Conservation (phyloP, 2,888 invertebrate genomes). For the Scaptomyza tumidula region DNA sequence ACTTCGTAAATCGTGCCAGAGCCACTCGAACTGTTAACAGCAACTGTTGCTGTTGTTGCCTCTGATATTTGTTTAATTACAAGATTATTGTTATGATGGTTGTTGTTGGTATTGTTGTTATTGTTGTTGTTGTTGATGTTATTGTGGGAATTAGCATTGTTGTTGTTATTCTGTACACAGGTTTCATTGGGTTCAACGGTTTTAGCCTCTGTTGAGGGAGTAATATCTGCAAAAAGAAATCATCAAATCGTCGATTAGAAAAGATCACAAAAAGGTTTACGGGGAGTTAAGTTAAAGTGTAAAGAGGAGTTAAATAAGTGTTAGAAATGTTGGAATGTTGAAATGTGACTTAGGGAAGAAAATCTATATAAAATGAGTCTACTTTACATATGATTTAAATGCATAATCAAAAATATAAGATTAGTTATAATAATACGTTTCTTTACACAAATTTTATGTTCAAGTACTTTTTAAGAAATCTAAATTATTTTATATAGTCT, state of each 20-base stretch:
- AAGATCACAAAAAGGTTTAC: neutral
- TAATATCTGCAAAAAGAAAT: conserved; percentile 62
- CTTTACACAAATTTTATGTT: no score
- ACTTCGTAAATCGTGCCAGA: conserved; percentile 72
- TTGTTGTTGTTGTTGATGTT: conserved; percentile 52
- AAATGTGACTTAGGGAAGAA: no score
- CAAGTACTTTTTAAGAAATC: no score
- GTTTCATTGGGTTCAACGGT: conserved; percentile 75
- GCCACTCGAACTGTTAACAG: conserved; percentile 25
- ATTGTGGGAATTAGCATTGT: conserved; percentile 54
- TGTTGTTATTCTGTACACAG: conserved; percentile 74
- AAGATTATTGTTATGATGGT: conserved; percentile 59
- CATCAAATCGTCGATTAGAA: neutral
- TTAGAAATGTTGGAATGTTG: no score
- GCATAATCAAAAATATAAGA: no score
- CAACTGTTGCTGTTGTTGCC: conserved; percentile 10
- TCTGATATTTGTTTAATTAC: conserved; percentile 43
- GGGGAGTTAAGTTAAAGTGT: neutral
- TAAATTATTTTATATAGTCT: no score
- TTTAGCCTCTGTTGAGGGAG: conserved; percentile 75
- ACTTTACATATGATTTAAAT: no score
- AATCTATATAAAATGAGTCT: neutral
- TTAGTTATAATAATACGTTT: no score
- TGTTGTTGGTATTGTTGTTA: conserved; percentile 28
- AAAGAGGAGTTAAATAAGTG: neutral